Percentiles rank a stretch among this genome's conserved stretches.
These are phyloP conservation scores for Drosophila triauraria DNA, from an alignment of 1,140 invertebrate genomes.

Conservation along the genomic window DNA sequence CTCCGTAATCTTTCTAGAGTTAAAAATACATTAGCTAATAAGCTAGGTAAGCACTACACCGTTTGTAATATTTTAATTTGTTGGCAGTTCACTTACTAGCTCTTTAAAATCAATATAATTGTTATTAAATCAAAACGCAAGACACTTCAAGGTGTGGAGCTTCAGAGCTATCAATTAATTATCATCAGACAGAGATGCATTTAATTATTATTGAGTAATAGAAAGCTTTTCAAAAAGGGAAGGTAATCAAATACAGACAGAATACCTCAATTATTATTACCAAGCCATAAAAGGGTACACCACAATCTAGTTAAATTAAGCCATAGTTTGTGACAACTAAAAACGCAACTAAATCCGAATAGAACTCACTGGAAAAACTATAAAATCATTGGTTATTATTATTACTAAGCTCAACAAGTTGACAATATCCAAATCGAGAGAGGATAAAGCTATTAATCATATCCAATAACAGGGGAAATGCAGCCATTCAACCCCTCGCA, in stretches of 20 bases:
- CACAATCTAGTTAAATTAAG: neutral
- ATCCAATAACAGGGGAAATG: too few species aligned
- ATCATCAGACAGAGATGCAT: neutral
- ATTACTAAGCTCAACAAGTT: constrained; percentile 51
- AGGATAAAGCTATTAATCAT: neutral
- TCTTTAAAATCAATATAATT: constrained; percentile 3
- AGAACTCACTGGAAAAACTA: neutral
- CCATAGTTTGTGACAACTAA: too few species aligned
- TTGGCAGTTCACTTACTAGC: neutral
- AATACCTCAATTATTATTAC: too few species aligned
- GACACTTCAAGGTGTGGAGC: neutral
- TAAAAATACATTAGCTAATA: constrained; percentile 5
- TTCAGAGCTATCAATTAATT: neutral
- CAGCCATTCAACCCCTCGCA: constrained; percentile 39
- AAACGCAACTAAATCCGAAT: neutral
- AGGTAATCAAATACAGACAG: too few species aligned
- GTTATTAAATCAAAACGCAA: neutral
- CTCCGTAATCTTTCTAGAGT: neutral
- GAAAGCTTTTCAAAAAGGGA: too few species aligned
- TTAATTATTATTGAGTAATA: too few species aligned
- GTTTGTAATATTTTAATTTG: neutral
- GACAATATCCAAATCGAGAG: constrained; percentile 4
- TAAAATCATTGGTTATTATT: constrained; percentile 20
- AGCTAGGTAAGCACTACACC: neutral
- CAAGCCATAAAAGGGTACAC: too few species aligned